These are phyloP conservation scores for Genyomyrus donnyi DNA, from an alignment of 2,113 vertebrate species.

Conservation along the genomic window DNA sequence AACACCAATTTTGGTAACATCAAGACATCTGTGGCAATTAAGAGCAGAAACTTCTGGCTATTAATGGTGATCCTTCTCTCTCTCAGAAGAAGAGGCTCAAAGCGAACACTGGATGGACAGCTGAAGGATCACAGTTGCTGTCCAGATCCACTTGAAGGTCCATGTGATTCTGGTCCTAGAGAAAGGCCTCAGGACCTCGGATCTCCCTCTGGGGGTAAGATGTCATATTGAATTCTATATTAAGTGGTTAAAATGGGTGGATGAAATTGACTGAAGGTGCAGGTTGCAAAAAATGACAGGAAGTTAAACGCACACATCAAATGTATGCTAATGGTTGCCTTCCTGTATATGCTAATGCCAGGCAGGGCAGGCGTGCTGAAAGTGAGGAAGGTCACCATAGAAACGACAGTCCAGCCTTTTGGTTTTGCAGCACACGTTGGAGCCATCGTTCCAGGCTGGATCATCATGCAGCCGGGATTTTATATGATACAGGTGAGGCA, in stretches of 20 bases:
- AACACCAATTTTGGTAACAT: too few species aligned
- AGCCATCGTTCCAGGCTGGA: neutral
- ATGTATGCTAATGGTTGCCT: conserved; percentile 4
- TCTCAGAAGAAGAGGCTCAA: conserved; percentile 1
- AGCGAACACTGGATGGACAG: neutral
- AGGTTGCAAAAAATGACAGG: neutral
- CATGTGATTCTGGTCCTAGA: neutral
- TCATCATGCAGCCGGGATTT: neutral
- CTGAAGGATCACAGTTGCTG: neutral
- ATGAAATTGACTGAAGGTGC: conserved; percentile 9
- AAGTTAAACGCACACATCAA: neutral
- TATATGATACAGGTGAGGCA: neutral
- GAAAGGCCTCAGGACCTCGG: neutral
- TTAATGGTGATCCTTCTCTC: neutral
- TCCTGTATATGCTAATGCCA: conserved; percentile 8
- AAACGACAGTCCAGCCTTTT: neutral
- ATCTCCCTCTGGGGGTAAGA: neutral
- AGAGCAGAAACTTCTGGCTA: too few species aligned
- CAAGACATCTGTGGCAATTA: neutral
- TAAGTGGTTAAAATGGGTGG: conserved; percentile 1
- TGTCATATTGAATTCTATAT: neutral
- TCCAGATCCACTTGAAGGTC: neutral
- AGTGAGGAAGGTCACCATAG: neutral
- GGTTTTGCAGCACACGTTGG: neutral
- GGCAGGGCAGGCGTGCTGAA: neutral